A percentile compares a stretch with the other conserved stretches of the same genome.
These are phyloP conservation scores for Cynodonichthys magdalenae DNA, from an alignment of 2,797 vertebrate species.

Conservation along the genomic window DNA sequence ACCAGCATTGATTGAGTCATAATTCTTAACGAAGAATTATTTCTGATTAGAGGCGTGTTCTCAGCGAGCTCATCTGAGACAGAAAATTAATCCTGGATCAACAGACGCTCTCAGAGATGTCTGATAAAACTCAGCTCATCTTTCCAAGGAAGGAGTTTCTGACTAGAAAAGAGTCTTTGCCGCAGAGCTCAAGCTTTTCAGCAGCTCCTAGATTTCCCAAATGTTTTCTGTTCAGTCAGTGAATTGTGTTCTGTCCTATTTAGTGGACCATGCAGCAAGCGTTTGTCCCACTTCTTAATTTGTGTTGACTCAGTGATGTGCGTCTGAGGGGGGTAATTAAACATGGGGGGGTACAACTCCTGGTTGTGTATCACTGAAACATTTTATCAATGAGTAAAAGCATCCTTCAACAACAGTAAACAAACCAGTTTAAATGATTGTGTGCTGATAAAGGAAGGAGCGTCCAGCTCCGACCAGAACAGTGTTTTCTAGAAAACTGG, in stretches of 20 bases:
- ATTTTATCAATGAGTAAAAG: constrained; percentile 36
- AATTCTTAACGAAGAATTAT: constrained; percentile 2
- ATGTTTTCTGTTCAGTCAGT: constrained; percentile 1
- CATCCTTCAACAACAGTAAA: background rate
- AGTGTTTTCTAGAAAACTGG: constrained; percentile 15
- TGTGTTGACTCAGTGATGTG: constrained; percentile 38
- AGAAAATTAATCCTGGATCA: constrained; percentile 48
- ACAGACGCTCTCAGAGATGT: constrained; percentile 31
- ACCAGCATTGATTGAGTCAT: constrained; percentile 22
- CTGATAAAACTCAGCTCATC: constrained; percentile 33
- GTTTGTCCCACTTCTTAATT: constrained; percentile 50
- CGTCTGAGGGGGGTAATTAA: constrained; percentile 38
- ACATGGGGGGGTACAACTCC: constrained; percentile 14
- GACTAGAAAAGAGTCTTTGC: constrained; percentile 7
- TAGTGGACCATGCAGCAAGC: constrained; percentile 33
- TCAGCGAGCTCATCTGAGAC: constrained; percentile 20
- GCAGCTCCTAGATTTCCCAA: constrained; percentile 23
- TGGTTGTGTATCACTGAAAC: background rate
- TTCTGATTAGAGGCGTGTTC: constrained; percentile 25
- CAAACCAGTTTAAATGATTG: background rate
- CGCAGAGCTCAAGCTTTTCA: constrained; percentile 13
- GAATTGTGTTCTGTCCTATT: constrained; percentile 35
- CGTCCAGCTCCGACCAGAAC: constrained; percentile 35
- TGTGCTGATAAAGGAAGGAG: background rate
- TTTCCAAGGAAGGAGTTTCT: constrained; percentile 8